Evolutionary conservation across 2,888 invertebrate species (phyloP), one percentile per base, ranked within the genome.

Genomic region (Itoplectis maculator): DNA sequence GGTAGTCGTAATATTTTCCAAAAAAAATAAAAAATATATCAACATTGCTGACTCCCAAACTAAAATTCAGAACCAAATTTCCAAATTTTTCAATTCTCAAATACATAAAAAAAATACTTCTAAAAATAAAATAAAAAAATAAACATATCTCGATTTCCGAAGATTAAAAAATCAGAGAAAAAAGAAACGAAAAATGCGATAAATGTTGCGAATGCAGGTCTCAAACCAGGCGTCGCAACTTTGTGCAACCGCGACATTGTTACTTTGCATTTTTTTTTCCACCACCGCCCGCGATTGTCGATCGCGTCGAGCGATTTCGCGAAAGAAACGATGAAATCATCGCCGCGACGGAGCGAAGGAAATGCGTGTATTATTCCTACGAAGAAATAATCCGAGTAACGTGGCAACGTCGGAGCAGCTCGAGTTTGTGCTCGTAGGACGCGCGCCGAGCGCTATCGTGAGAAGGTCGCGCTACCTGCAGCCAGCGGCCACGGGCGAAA

Each of bases 391-490:
- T 49, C 61, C 7, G 11, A 45, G 61, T 74, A 74, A 74, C 73
- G 63, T 74, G 63, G 73, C 73, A 74, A 74, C 73, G 73, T 61
- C 49, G 73, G 49, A 37, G 37, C 23, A 37, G 37, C 23, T 9
- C 49, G 51, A 49, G 37, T 74, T 74, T 42, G 63, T 37, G 63
- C 40, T n/a, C 59, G 42, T 40, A 47, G 70, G 56, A 23, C 20
- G n/a, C 18, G 13, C 2, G 29, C 29, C n/a, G n/a, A n/a, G 47
- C 15, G 3, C 49, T 35, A 23, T 63, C 6, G 49, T 49, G 18
- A 45, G 51, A 35, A n/a, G 56, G 56, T 23, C 56, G 29, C 23
- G 15, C 63, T 63, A 65, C 63, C 74, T 65, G 63, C 61, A 35
- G 51, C 35, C 18, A 8, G 63, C 61, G 45, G 51, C 35, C 18